A percentile compares a stretch with the other conserved stretches of the same genome.
These are phyloP conservation scores for Sterrhoptilus dennistouni DNA, from an alignment of 2,113 vertebrate species.

Conservation along the genomic window DNA sequence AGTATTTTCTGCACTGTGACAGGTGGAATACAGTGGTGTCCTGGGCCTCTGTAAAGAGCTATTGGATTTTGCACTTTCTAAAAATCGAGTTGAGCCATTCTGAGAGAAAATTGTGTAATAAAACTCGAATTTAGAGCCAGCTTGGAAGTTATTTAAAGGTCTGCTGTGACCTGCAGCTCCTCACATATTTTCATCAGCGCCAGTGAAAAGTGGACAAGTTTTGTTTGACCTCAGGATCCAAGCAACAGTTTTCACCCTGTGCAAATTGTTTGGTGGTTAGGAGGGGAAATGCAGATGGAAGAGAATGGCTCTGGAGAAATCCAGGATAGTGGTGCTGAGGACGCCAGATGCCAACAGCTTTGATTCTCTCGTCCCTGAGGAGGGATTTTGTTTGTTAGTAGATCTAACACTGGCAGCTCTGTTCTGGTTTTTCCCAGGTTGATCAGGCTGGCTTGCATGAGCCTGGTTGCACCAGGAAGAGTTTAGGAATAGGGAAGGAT, in stretches of 20 bases:
- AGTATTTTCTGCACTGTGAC: not conserved
- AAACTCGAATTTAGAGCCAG: not conserved
- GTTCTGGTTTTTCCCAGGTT: not conserved
- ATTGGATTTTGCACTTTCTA: not conserved
- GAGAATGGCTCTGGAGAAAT: not conserved
- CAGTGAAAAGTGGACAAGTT: not conserved
- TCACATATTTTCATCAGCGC: not conserved
- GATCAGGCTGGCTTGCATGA: not conserved
- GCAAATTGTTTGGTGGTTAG: too few species aligned
- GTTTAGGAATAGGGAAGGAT: not conserved
- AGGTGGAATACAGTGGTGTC: not conserved
- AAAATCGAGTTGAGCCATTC: not conserved
- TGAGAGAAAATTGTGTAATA: not conserved
- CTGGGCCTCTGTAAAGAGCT: not conserved
- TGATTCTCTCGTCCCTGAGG: not conserved
- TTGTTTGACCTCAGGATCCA: not conserved
- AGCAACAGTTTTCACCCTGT: not conserved
- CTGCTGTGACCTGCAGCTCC: not conserved
- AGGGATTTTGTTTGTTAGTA: not conserved
- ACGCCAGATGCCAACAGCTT: fast-evolving
- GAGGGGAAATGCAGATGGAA: not conserved
- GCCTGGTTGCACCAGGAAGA: not conserved
- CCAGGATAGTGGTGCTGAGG: not conserved
- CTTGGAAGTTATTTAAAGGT: not conserved
- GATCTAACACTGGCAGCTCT: not conserved